Percentiles rank a stretch among this genome's conserved stretches.
Conservation (phyloP, 2,797 vertebrate species). For the Ctenosaura bakeri region DNA sequence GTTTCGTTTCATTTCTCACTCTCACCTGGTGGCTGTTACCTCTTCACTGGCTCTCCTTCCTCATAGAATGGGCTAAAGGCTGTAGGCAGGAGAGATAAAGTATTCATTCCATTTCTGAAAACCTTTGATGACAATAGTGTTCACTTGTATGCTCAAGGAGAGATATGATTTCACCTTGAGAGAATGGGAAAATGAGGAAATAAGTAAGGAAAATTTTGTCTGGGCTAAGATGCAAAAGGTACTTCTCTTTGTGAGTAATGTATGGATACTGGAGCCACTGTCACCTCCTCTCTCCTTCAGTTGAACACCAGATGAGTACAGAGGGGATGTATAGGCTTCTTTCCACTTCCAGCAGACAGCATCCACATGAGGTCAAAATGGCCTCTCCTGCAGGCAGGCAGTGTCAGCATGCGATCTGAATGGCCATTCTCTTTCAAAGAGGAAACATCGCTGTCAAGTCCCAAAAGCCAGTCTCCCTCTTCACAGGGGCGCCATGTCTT, state of each 20-base stretch:
- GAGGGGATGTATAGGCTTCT: background rate
- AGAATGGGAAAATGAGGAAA: background rate
- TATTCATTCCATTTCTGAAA: too few species aligned
- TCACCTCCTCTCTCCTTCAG: background rate
- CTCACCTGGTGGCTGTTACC: background rate
- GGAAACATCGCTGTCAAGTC: background rate
- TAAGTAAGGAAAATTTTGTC: background rate
- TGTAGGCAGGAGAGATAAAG: background rate
- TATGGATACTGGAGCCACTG: too few species aligned
- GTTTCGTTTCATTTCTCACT: background rate
- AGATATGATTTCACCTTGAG: background rate
- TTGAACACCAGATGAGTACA: too few species aligned
- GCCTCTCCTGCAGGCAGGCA: background rate
- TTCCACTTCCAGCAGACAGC: too few species aligned
- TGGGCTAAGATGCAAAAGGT: background rate
- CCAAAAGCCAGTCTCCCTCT: background rate
- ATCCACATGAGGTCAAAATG: background rate
- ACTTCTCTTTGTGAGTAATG: background rate
- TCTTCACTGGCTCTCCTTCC: background rate
- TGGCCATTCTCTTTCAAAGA: background rate
- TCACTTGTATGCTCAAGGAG: background rate
- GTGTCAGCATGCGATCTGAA: background rate
- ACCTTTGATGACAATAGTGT: too few species aligned
- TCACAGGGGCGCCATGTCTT: background rate
- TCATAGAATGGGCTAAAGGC: background rate